phyloP scores from a whole-genome alignment of 2,888 invertebrate species.

The Ennomos erosarius region DNA sequence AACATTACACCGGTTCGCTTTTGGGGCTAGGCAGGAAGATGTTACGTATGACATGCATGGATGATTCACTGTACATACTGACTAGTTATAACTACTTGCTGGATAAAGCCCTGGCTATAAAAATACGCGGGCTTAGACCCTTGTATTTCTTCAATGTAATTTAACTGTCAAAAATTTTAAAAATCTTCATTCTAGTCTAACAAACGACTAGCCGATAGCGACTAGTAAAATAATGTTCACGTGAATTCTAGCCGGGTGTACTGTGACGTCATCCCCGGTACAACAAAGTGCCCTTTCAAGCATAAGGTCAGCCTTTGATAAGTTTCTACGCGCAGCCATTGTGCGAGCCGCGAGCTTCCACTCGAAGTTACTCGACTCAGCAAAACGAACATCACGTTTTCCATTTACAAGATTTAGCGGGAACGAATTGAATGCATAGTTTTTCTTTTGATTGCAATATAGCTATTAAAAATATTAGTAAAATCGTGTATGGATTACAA shows the following conservation, averaged over 20 bases:
- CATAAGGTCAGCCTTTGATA: constrained; percentile 40
- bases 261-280: constrained; percentile 35
- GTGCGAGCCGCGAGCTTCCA: constrained; percentile 29
- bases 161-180: too few species aligned
- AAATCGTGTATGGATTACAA: too few species aligned
- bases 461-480: too few species aligned
- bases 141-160: too few species aligned
- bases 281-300: constrained; percentile 40
- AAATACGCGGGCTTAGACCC: not conserved
- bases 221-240: constrained; percentile 12
- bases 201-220: not conserved
- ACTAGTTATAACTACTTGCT: not conserved
- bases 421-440: constrained; percentile 2
- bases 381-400: constrained; percentile 17
- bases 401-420: constrained; percentile 8
- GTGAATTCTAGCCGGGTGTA: constrained; percentile 18
- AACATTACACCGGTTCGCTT: constrained; percentile 2
- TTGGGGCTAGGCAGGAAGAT: constrained; percentile 15
- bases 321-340: constrained; percentile 32
- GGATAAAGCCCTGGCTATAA: not conserved
- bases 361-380: constrained; percentile 29
- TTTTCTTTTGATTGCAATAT: too few species aligned
- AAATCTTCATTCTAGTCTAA: not conserved
- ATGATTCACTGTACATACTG: constrained; percentile 5
- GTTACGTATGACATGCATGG: constrained; percentile 1